Evolutionary conservation across 92 coral and sea anemone species (phyloP).

Genomic region (Porites cylindrica): DNA sequence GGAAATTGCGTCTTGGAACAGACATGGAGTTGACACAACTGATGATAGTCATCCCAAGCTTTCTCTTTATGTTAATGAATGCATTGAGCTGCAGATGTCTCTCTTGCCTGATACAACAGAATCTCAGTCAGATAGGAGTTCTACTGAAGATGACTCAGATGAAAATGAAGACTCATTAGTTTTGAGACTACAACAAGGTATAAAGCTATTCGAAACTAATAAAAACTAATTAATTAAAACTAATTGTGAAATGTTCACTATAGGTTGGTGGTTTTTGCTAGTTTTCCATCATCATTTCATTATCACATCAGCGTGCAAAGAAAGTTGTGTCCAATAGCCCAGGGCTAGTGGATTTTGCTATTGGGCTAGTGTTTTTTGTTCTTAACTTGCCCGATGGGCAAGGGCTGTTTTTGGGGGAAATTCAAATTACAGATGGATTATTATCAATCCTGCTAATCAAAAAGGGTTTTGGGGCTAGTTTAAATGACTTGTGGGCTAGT

Average conservation of each 20-base stretch:
- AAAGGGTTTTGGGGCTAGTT: too few species aligned
- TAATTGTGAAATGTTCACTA: neutral
- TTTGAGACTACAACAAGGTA: slow-evolving; percentile 78
- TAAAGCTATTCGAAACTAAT: neutral
- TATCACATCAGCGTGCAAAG: too few species aligned
- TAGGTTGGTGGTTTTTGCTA: too few species aligned
- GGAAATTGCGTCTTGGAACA: slow-evolving; percentile 30
- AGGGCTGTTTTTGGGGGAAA: too few species aligned
- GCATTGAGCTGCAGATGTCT: slow-evolving; percentile 87
- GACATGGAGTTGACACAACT: slow-evolving; percentile 4
- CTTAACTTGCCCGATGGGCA: too few species aligned
- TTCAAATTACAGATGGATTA: too few species aligned
- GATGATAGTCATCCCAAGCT: neutral
- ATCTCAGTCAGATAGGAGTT: slow-evolving; percentile 51
- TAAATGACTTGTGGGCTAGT: too few species aligned
- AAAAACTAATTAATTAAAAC: neutral
- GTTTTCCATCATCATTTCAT: too few species aligned
- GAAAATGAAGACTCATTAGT: slow-evolving; percentile 72
- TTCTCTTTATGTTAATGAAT: slow-evolving; percentile 90
- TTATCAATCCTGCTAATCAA: too few species aligned
- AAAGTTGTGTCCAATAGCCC: too few species aligned
- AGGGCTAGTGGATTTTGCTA: too few species aligned
- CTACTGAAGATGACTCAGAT: slow-evolving; percentile 55
- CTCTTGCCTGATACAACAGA: slow-evolving; percentile 61
- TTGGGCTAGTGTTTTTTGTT: too few species aligned